These are phyloP conservation scores for Cnemophilus loriae DNA, from an alignment of 2,113 vertebrate genomes.

Conservation along the genomic window DNA sequence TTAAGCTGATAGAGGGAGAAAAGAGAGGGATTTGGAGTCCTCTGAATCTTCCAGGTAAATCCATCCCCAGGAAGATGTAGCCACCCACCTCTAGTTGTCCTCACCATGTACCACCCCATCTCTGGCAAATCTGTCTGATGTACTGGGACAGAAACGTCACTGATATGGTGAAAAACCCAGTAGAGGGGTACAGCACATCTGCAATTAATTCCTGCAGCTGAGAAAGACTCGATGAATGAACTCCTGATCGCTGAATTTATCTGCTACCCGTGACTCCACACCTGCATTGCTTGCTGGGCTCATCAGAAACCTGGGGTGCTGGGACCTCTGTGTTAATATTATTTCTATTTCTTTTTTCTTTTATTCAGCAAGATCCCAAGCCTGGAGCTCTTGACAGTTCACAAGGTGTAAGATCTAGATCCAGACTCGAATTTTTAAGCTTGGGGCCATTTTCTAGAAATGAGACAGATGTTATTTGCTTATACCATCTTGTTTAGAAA, in stretches of 20 bases:
- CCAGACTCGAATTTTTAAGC: not conserved
- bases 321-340: not conserved
- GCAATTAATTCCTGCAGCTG: not conserved
- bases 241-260: not conserved
- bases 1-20: not conserved
- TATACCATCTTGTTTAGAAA: not conserved
- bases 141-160: not conserved
- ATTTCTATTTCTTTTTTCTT: not conserved
- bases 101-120: not conserved
- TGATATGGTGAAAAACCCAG: not conserved
- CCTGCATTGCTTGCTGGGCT: not conserved
- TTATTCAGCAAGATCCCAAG: not conserved
- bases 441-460: not conserved
- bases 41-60: not conserved
- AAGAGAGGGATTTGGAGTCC: not conserved
- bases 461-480: not conserved
- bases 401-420: not conserved
- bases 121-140: not conserved
- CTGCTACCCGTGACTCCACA: not conserved
- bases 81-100: not conserved
- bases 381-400: not conserved
- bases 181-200: not conserved
- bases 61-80: not conserved
- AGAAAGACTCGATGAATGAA: not conserved
- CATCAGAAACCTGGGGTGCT: not conserved